Percentiles rank a stretch among this genome's conserved stretches.
Evolutionary conservation across 2,113 vertebrate genomes (phyloP).

Genomic region (Tragelaphus scriptus): DNA sequence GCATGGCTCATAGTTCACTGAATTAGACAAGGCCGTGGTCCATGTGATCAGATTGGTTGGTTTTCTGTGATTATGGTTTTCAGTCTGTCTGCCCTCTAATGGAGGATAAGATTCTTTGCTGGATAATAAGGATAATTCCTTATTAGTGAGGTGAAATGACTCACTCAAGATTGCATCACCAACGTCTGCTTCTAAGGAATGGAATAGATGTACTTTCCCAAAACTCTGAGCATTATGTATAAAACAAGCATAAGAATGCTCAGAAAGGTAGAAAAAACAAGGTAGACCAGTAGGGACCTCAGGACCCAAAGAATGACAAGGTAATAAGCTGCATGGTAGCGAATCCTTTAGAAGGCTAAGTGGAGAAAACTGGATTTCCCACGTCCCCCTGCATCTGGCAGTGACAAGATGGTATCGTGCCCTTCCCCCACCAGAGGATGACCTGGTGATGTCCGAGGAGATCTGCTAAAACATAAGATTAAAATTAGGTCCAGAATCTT

Average conservation of each 20-base stretch:
- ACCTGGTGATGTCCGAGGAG: neutral
- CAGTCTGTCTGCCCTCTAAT: neutral
- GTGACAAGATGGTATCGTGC: neutral
- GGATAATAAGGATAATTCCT: neutral
- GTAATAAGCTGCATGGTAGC: neutral
- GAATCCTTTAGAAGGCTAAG: neutral
- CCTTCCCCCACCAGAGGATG: neutral
- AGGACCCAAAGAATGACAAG: neutral
- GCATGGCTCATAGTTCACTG: neutral
- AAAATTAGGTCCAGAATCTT: neutral
- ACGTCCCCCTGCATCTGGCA: neutral
- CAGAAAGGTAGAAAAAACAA: neutral
- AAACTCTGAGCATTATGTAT: neutral
- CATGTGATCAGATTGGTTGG: neutral
- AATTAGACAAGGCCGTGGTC: neutral
- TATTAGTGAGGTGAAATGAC: neutral
- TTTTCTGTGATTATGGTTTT: neutral
- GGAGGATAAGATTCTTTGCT: neutral
- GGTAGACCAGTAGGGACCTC: neutral
- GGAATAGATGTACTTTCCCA: neutral
- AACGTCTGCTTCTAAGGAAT: neutral
- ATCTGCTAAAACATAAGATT: neutral
- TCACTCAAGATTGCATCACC: neutral
- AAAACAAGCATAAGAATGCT: neutral
- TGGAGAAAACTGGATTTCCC: neutral